Evolutionary conservation across 1,140 invertebrate species (phyloP).

Genomic region (Magallana ariakensis): DNA sequence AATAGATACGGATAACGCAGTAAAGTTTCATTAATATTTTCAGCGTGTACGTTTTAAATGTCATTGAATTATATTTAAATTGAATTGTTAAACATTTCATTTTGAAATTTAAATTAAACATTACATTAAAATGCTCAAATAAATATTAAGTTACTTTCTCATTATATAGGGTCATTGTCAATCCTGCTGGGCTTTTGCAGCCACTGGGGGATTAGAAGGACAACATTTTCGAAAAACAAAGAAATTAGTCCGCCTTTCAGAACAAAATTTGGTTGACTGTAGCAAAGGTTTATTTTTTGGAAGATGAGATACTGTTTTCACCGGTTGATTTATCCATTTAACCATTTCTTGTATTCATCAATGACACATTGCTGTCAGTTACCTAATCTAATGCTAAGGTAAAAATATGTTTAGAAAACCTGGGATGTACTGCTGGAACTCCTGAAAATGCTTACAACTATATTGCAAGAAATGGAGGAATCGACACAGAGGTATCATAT

Average conservation of each 20-base stretch:
- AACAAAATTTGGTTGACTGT: conserved; percentile 98
- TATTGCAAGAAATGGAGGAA: conserved; percentile 91
- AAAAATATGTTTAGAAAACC: conserved; percentile 85
- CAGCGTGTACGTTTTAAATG: too few species aligned
- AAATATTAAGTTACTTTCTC: background rate
- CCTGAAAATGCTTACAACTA: conserved; percentile 95
- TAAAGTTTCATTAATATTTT: too few species aligned
- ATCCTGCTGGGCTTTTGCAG: conserved; percentile 96
- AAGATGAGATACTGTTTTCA: too few species aligned
- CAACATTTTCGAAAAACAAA: conserved; percentile 94
- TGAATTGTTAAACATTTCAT: too few species aligned
- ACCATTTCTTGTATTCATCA: too few species aligned
- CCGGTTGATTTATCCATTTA: too few species aligned
- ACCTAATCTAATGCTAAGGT: too few species aligned
- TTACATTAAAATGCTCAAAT: too few species aligned
- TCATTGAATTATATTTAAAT: too few species aligned
- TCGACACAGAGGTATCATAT: conserved; percentile 92
- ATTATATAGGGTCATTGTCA: conserved; percentile 86
- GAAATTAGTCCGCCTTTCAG: conserved; percentile 92
- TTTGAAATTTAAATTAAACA: too few species aligned
- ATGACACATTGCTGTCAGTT: too few species aligned
- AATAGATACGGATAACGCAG: too few species aligned
- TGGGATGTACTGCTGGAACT: conserved; percentile 96
- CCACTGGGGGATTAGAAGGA: conserved; percentile 95
- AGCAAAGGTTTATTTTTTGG: conserved; percentile 79